Base-by-base conservation (phyloP, 2,888 invertebrate species). In the Sinotaia quadrata region DNA sequence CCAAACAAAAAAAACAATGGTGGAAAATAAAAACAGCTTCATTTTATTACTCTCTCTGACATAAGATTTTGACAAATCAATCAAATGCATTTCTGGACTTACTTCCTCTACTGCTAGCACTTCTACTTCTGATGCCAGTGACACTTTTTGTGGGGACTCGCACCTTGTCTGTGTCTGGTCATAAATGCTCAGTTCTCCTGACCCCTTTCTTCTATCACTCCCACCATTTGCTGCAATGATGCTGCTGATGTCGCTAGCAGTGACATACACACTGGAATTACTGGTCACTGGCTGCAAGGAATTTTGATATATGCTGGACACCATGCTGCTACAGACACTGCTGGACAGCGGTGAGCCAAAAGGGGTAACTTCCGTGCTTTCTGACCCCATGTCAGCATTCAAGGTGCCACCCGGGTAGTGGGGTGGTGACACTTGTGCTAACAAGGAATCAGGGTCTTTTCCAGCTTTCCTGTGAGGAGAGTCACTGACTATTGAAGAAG, bases 241-340 rank as follows among this genome's bases (percentile, higher is more conserved):
- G 37, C 33, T 21, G 52, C 34, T 27, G 36, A 7, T 15, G 18
- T 67, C 49, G n/a, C 31, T 58, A 37, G 67, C 36, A 1, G 54
- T 61, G 34, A 37, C 37, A 33, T 58, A 49, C 18, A 31, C 52
- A 15, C 27, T 31, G 27, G 41, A 49, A 15, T n/a, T 10, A 29
- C 44, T 54, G 54, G 31, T 21, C 27, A 27, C 54, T 4, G 67
- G 62, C 4, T 52, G 67, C 18, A 72, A 58, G 18, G 82, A 79
- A 41, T 81, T 81, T 71, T 84, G 79, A 72, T 85, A 85, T 29
- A 85, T 81, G 76, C 83, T 84, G 1, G 81, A 81, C 27, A 85
- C 82, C 85, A 85, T 84, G 59, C 84, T 84, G 52, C 76, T 79
- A 59, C 84, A 83, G 7, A 85, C 81, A 73, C 78, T 81, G 49